Base-by-base conservation (phyloP, 2,113 vertebrate genomes). In the Passer domesticus region DNA sequence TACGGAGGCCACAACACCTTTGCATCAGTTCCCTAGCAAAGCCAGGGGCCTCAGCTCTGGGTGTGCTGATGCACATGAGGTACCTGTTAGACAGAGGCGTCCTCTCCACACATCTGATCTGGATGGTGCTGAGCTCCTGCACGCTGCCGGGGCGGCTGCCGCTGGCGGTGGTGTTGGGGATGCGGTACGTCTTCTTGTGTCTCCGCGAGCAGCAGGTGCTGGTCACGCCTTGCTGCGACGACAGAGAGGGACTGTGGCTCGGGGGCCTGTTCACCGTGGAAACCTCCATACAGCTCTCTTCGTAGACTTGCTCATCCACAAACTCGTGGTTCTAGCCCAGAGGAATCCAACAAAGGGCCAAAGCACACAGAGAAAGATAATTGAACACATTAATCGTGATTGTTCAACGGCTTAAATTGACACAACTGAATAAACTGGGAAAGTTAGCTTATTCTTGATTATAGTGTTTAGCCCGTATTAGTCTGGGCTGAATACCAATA, bases 51-150 rank as follows among this genome's bases (percentile, higher is more conserved):
- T 47, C 30, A 69, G n/a, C 31, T 27, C 25, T 12, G 1, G 0
- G 27, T 13, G 52, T 7, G 73, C 62, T 12, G 70, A 1, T 18
- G 41, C 47, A 2, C 2, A 2, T 2, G 46, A 23, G 10, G 59
- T 98, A 99, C 99, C 99, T 99, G 98, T 99, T 99, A 67, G 97
- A 98, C 41, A 98, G 97, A 24, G 98, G 92, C 2, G 98, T 98
- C 77, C 98, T 98, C 97, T 99, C 99, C 97, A 98, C 95, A 22
- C 98, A 98, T 94, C 98, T 96, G 98, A 99, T 99, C 94, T 99
- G 99, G 97, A 99, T 99, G 80, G 99, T 99, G 95, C 99, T 99
- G 88, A 99, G 99, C 96, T 99, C 99, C 92, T 99, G 99, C 39
- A 99, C 93, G 8, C 98, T 98, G 89, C 98, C 98, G 15, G 97